Evolutionary conservation across 2,888 invertebrate genomes (phyloP), one percentile per base, ranked within the genome.

Genomic region (Pecten maximus): DNA sequence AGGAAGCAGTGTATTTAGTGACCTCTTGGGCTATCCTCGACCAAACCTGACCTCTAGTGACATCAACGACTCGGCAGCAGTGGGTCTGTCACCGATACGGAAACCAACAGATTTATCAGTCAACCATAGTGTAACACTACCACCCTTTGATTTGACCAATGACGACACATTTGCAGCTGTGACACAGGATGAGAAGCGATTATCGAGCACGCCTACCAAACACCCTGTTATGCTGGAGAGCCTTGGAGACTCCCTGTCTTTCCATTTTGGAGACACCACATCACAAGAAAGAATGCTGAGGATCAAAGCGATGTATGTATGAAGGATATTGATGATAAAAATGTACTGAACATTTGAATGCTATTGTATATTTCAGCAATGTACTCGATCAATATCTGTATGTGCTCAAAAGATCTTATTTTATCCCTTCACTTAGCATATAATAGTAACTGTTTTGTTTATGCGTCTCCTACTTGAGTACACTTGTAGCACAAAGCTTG

Each of bases 91-190:
- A 3, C 90, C 91, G 16, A 91, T 91, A 12, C 50, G 91, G 35
- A 88, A 90, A 28, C 60, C 54, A 1, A 87, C 48, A 88, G 88
- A 88, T 23, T n/a, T 74, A n/a, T 74, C 74, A 2, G 39, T 88
- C 23, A 74, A 74, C 74, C 28, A 74, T 10, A 91, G 88, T 88
- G 88, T 23, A 35, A 19, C 28, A 12, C 86, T 87, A 28, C 40
- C 28, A 39, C 87, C 40, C 28, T 48, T 40, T n/a, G 88, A 89
- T 48, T n/a, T 87, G 12, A 90, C 92, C 35, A 92, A 92, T 87
- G 94, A 94, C 40, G 94, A 94, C 74, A 94, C 93, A 23, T 94
- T 94, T 90, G 93, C 93, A 16, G 40, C 92, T 87, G 92, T 91
- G 23, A 88, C 93, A 4, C 93, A 94, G 48, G 92, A 92, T 16